phyloP scores from a whole-genome alignment of 64 coral and sea anemone genomes.

The Orbicella faveolata region DNA sequence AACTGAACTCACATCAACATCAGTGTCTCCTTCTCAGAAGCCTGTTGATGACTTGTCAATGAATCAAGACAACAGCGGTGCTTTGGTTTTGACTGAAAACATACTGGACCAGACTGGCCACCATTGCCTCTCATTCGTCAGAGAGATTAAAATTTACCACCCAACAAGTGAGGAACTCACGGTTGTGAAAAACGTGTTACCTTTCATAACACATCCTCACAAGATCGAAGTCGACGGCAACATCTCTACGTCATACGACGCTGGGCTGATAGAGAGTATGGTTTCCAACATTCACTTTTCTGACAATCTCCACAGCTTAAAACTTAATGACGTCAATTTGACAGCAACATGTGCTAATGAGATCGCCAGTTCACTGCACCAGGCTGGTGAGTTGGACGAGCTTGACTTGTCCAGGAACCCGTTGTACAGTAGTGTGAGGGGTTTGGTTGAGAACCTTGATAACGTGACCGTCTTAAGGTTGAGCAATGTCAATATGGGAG shows the following conservation, averaged over 20 bases:
- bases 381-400: neutral
- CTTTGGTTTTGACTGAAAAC: neutral
- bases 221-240: neutral
- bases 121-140: neutral
- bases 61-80: neutral
- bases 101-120: neutral
- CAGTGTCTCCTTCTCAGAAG: neutral
- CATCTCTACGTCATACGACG: too few species aligned
- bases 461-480: too few species aligned
- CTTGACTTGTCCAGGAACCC: neutral
- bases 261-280: neutral
- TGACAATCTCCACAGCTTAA: conserved; percentile 4
- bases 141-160: neutral
- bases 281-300: neutral
- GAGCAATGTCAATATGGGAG: too few species aligned
- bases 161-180: neutral
- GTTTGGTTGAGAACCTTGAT: too few species aligned
- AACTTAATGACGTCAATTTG: neutral
- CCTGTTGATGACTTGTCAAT: neutral
- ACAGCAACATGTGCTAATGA: neutral
- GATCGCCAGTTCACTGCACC: neutral
- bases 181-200: neutral
- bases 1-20: neutral
- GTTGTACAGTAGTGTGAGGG: too few species aligned
- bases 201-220: neutral